Base-by-base conservation (phyloP, 2,113 vertebrate species). In the Setophaga petechia region DNA sequence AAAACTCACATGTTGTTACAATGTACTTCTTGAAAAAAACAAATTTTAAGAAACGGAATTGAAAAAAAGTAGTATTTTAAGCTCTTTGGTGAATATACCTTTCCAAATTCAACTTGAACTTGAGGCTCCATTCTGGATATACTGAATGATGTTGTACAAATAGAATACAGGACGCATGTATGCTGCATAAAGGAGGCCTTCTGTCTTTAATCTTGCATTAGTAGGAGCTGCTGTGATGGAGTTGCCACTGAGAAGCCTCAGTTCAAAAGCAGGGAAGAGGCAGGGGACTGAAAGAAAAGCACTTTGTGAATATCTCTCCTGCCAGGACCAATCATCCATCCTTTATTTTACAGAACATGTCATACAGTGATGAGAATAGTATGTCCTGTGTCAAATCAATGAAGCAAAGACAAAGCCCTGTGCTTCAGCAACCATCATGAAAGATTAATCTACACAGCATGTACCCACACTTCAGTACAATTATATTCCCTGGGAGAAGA, bases 321-420 rank as follows among this genome's bases (percentile, higher is more conserved):
- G 85, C 90, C 92, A 96, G 75, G 67, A 77, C 62, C 51, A 85
- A 93, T 93, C 79, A 94, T 59, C 66, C n/a, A 35, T 85, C 41
- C 62, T 93, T 93, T 88, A 85, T 87, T 95, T 96, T 91, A 95
- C 11, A 79, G 62, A 82, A 94, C 6, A 19, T 76, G 63, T 85
- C 95, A 88, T 35, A 90, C 37, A 1, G 82, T 80, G 96, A 90
- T 91, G 78, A 96, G 88, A 95, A 90, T 90, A 79, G 37, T 44
- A 93, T 76, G 93, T 95, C 81, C 69, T 90, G 66, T 95, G 93
- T 91, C 93, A 94, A 96, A 96, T 95, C 95, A 94, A 87, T 91
- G 92, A 95, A 96, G 73, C 65, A 87, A 95, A 39, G 57, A 62
- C 84, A 93, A 92, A 76, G 67, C 73, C 89, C 77, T 47, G 23